These are phyloP conservation scores for Montipora capitata DNA, from an alignment of 92 coral and sea anemone genomes.

Conservation along the genomic window DNA sequence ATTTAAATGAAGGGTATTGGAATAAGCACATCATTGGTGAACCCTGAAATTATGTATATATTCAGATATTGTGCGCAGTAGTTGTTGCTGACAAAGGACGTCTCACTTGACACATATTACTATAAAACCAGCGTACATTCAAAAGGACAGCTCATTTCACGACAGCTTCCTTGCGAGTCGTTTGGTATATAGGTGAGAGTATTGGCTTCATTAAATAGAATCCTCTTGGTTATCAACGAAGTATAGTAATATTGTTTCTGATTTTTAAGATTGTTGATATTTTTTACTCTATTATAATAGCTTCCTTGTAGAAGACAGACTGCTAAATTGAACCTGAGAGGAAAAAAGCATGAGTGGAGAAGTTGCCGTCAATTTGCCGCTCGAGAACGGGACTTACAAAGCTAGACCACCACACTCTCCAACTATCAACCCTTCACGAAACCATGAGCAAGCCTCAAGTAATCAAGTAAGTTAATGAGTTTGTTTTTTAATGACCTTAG, in stretches of 20 bases:
- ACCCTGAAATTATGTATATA: slow-evolving; percentile 33
- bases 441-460: slow-evolving; percentile 19
- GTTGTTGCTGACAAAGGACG: slow-evolving; percentile 27
- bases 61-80: slow-evolving; percentile 14
- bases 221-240: background rate
- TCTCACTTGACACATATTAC: background rate
- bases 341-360: slow-evolving; percentile 37
- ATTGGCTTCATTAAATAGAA: background rate
- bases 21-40: slow-evolving; percentile 15
- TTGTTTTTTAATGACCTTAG: background rate
- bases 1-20: slow-evolving; percentile 11
- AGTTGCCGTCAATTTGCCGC: slow-evolving; percentile 37
- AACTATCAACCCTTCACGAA: slow-evolving; percentile 31
- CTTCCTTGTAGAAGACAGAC: slow-evolving; percentile 37
- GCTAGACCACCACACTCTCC: slow-evolving; percentile 53
- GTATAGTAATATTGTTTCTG: background rate
- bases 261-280: background rate
- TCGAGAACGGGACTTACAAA: slow-evolving; percentile 10
- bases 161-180: slow-evolving; percentile 13
- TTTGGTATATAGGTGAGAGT: slow-evolving; percentile 11
- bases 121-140: slow-evolving; percentile 12
- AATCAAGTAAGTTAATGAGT: slow-evolving; percentile 41
- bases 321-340: slow-evolving; percentile 5
- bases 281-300: slow-evolving; percentile 9
- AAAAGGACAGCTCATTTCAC: slow-evolving; percentile 38